Percentiles rank a stretch among this genome's conserved stretches.
phyloP scores from a whole-genome alignment of 2,888 invertebrate species.

The Hydrotaea cyrtoneurina region DNA sequence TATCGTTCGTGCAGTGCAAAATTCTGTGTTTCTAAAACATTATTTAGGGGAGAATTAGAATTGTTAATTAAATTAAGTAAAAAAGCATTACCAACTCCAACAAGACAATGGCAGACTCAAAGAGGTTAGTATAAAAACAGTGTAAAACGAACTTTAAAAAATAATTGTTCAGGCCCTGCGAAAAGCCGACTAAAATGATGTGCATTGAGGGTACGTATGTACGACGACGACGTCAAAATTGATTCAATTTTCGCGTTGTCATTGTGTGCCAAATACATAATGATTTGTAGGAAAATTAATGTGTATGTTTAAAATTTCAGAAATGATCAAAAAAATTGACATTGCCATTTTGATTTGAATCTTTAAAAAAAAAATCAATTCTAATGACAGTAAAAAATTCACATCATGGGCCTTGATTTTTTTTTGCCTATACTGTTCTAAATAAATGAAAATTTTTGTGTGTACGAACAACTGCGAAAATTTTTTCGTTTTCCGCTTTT shows the following conservation, averaged over 20 bases:
- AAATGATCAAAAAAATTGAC: constrained; percentile 12
- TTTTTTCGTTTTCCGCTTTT: not conserved
- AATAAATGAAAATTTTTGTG: not conserved
- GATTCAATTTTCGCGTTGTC: constrained; percentile 76
- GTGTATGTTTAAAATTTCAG: not conserved
- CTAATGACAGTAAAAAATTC: too few species aligned
- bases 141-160: not conserved
- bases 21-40: constrained; percentile 45
- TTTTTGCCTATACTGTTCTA: not conserved
- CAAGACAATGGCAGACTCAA: constrained; percentile 79
- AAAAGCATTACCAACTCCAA: constrained; percentile 65
- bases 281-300: constrained; percentile 27
- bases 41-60: constrained; percentile 62
- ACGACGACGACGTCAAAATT: constrained; percentile 67
- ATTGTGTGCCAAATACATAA: constrained; percentile 69
- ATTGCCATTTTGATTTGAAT: too few species aligned
- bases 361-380: too few species aligned
- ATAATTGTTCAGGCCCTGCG: constrained; percentile 32
- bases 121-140: constrained; percentile 77
- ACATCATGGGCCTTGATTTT: constrained; percentile 4
- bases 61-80: constrained; percentile 65
- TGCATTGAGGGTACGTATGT: constrained; percentile 44
- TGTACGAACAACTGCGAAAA: not conserved
- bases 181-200: constrained; percentile 73
- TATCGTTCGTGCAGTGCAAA: constrained; percentile 62